phyloP scores from a whole-genome alignment of 2,113 vertebrate genomes.

The Sinocyclocheilus grahami region DNA sequence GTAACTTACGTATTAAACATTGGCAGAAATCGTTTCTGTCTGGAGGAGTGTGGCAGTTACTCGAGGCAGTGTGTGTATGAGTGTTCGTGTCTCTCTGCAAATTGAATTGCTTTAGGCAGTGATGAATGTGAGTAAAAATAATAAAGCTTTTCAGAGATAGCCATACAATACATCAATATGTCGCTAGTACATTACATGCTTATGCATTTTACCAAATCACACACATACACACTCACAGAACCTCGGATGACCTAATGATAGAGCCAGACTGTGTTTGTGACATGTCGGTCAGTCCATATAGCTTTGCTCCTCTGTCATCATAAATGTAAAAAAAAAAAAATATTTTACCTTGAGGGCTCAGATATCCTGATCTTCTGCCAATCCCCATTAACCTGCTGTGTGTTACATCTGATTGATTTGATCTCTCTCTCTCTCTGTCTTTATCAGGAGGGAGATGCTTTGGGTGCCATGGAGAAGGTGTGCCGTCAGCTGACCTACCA shows the following conservation, averaged over 20 bases:
- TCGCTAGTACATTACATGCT: neutral
- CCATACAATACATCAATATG: constrained; percentile 2
- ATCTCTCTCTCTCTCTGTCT: neutral
- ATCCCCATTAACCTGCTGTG: constrained; percentile 30
- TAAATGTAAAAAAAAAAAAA: neutral
- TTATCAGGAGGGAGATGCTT: constrained; percentile 86
- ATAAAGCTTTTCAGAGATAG: neutral
- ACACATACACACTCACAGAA: constrained; percentile 6
- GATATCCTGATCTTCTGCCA: constrained; percentile 12
- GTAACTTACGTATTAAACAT: constrained; percentile 4
- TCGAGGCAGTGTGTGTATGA: neutral
- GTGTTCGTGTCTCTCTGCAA: neutral
- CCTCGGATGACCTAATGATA: neutral
- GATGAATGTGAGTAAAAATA: neutral
- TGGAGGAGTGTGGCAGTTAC: constrained; percentile 2
- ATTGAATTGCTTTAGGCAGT: constrained; percentile 15
- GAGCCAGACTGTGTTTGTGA: neutral
- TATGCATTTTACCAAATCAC: neutral
- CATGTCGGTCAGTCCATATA: neutral
- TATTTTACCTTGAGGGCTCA: constrained; percentile 9
- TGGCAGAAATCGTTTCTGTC: neutral
- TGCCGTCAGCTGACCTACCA: constrained; percentile 97
- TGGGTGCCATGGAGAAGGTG: constrained; percentile 95
- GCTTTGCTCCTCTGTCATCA: constrained; percentile 27
- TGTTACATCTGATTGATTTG: constrained; percentile 17